A percentile compares a stretch with the other conserved stretches of the same genome.
phyloP scores from a whole-genome alignment of 2,888 invertebrate genomes.

The Cataglyphis altisquamis region DNA sequence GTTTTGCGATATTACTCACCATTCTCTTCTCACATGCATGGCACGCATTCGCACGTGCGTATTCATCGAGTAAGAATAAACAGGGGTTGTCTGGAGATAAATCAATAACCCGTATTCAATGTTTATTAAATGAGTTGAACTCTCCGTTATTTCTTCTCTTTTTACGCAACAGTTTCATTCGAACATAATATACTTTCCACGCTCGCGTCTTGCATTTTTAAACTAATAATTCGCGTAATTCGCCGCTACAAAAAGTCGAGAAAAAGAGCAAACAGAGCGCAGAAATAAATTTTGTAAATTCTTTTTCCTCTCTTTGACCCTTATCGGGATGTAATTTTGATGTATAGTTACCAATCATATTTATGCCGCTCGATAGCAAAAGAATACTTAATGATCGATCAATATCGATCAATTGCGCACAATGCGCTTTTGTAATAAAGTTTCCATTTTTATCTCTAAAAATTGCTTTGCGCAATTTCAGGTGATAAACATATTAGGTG shows the following conservation, averaged over 20 bases:
- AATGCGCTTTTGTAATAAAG: neutral
- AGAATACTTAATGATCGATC: neutral
- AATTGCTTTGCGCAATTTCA: conserved; percentile 1
- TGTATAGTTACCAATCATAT: neutral
- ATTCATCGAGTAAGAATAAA: conserved; percentile 23
- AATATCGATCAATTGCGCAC: neutral
- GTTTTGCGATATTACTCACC: neutral
- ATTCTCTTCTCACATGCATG: neutral
- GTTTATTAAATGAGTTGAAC: conserved; percentile 28
- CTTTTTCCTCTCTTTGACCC: neutral
- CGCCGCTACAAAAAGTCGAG: neutral
- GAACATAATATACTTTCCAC: conserved; percentile 9
- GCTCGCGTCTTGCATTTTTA: conserved; percentile 4
- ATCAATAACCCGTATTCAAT: conserved; percentile 27
- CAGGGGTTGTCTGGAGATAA: neutral
- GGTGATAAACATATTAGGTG: conserved; percentile 31
- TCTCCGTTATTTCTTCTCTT: neutral
- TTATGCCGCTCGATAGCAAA: neutral
- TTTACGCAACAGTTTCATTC: neutral
- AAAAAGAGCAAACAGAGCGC: neutral
- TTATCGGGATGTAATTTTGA: neutral
- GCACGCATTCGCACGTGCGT: neutral
- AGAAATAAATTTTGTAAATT: neutral
- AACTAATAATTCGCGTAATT: conserved; percentile 21
- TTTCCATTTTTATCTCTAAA: neutral